These are phyloP conservation scores for Geophilus truncorum DNA, from an alignment of 2,888 invertebrate genomes.

Conservation along the genomic window DNA sequence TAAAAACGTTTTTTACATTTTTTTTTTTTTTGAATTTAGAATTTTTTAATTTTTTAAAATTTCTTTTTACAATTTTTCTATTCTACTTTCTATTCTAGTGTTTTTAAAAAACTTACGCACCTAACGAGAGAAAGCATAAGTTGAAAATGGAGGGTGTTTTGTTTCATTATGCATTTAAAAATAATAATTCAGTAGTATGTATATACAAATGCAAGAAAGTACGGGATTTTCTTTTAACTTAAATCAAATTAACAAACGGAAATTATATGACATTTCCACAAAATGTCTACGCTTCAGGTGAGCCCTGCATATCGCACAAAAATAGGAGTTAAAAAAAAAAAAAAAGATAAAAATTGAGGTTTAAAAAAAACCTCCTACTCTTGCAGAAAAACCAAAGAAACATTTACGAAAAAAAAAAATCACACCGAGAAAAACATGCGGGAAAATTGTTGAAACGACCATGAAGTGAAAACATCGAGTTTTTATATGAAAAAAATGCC, in stretches of 20 bases:
- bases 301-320: constrained; percentile 34
- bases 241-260: not conserved
- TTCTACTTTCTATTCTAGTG: no score
- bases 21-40: not conserved
- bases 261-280: not conserved
- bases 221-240: no score
- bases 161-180: not conserved
- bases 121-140: constrained; percentile 14
- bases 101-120: constrained; percentile 19
- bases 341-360: not conserved
- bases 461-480: not conserved
- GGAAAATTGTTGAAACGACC: not conserved
- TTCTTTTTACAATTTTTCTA: no score
- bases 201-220: not conserved
- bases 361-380: not conserved
- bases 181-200: not conserved
- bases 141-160: not conserved
- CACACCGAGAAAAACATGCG: not conserved
- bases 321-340: not conserved
- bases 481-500: not conserved
- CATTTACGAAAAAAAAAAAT: not conserved
- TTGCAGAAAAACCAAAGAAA: not conserved
- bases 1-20: no score
- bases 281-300: constrained; percentile 14
- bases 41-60: not conserved